phyloP scores from a whole-genome alignment of 2,888 invertebrate species.

The Polydesmus complanatus region DNA sequence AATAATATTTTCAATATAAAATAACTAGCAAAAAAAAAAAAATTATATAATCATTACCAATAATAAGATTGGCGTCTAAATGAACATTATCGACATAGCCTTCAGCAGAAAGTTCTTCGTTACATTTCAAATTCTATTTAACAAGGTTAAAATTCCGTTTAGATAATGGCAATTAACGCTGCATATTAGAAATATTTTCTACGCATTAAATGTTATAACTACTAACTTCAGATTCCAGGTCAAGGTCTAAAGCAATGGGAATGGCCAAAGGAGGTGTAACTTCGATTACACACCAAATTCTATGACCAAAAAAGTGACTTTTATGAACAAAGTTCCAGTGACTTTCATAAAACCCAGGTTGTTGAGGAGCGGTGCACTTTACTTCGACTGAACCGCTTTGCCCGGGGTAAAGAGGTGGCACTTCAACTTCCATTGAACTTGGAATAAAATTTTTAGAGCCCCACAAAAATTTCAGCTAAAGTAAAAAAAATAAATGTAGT shows the following conservation, averaged over 20 bases:
- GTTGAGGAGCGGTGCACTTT: slow-evolving; percentile 24
- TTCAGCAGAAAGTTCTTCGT: neutral
- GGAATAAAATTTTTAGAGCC: slow-evolving; percentile 22
- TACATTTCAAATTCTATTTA: neutral
- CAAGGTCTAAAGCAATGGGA: too few relatives aligned
- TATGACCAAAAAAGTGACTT: slow-evolving; percentile 29
- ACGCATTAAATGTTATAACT: too few relatives aligned
- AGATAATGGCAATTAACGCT: too few relatives aligned
- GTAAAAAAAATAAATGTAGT: neutral
- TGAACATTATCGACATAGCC: neutral
- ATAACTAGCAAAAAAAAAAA: too few relatives aligned
- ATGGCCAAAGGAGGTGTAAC: slow-evolving; percentile 21
- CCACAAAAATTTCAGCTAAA: slow-evolving; percentile 19
- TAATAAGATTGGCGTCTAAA: too few relatives aligned
- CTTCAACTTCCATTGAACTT: slow-evolving; percentile 22
- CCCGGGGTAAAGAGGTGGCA: slow-evolving; percentile 26
- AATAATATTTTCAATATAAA: too few relatives aligned
- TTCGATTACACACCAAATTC: slow-evolving; percentile 30
- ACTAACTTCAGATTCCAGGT: too few relatives aligned
- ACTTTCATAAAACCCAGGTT: slow-evolving; percentile 28
- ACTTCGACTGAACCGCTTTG: slow-evolving; percentile 28
- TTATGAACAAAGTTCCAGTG: slow-evolving; percentile 30
- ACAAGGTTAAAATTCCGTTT: too few relatives aligned
- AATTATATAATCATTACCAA: too few relatives aligned
- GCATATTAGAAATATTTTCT: too few relatives aligned